phyloP scores from a whole-genome alignment of 2,113 vertebrate species.

The Grus americana region DNA sequence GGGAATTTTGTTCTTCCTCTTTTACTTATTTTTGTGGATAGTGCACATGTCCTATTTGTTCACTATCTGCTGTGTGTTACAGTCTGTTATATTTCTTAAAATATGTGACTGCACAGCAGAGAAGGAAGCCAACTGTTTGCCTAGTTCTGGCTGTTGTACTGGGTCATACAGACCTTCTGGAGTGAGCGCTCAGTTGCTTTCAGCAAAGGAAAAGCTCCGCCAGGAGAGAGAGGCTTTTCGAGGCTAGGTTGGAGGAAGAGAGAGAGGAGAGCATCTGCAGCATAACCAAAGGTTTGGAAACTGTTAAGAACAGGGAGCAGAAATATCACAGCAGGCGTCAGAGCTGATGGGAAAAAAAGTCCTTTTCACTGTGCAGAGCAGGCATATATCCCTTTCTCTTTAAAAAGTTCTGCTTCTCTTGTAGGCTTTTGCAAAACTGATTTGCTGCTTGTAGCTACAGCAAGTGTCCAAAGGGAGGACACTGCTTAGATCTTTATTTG shows the following conservation, averaged over 20 bases:
- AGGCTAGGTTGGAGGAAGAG: background rate
- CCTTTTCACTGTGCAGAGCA: background rate
- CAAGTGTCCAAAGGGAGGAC: background rate
- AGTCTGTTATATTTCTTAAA: background rate
- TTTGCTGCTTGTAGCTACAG: background rate
- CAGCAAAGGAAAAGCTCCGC: background rate
- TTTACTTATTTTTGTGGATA: background rate
- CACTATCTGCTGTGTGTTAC: background rate
- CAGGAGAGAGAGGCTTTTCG: constrained; percentile 8
- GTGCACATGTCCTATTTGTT: background rate
- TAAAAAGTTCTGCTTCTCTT: background rate
- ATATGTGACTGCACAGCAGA: background rate
- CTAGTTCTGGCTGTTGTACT: background rate
- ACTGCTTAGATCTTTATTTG: background rate
- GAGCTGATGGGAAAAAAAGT: background rate
- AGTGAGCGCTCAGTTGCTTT: background rate
- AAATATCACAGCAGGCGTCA: constrained; percentile 21
- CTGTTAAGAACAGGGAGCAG: background rate
- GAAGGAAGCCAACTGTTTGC: background rate
- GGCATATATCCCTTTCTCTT: background rate
- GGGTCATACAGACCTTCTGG: constrained; percentile 13
- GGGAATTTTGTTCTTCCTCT: background rate
- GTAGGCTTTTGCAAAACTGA: background rate
- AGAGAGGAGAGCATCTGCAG: background rate
- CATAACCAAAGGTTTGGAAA: background rate